Conservation (phyloP, 1,140 invertebrate genomes). For the Drosophila ercepeae region DNA sequence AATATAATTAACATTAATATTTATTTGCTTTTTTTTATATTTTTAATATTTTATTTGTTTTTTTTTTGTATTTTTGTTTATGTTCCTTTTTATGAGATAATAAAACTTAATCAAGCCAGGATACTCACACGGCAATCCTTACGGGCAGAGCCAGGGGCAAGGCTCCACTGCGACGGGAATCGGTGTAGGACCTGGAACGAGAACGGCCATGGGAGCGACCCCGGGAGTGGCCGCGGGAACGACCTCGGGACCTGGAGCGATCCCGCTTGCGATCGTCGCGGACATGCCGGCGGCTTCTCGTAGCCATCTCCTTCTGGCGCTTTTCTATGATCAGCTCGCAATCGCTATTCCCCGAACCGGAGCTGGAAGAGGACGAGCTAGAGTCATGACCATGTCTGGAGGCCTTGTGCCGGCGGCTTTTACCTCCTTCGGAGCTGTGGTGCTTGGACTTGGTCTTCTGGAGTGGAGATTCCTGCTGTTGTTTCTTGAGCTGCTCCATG, state of each 20-base stretch:
- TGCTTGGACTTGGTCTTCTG: conserved; percentile 15
- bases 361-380: conserved; percentile 24
- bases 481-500: conserved; percentile 36
- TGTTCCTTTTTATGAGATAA: conserved; percentile 9
- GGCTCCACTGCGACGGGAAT: conserved; percentile 27
- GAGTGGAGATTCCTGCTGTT: conserved; percentile 18
- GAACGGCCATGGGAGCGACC: conserved; percentile 49
- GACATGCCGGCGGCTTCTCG: conserved; percentile 17
- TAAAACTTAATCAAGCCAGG: conserved; percentile 4
- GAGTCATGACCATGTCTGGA: conserved; percentile 18
- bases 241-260: conserved; percentile 46
- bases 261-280: conserved; percentile 46
- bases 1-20: background rate
- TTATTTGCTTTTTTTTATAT: conserved; percentile 5
- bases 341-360: conserved; percentile 34
- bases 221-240: conserved; percentile 48
- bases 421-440: conserved; percentile 19
- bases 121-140: conserved; percentile 48
- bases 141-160: conserved; percentile 44
- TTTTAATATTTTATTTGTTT: background rate
- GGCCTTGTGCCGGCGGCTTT: conserved; percentile 6
- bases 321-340: conserved; percentile 32
- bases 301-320: background rate
- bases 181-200: conserved; percentile 53
- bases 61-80: conserved; percentile 27